phyloP scores from a whole-genome alignment of 1,140 invertebrate genomes.

The Penaeus indicus region DNA sequence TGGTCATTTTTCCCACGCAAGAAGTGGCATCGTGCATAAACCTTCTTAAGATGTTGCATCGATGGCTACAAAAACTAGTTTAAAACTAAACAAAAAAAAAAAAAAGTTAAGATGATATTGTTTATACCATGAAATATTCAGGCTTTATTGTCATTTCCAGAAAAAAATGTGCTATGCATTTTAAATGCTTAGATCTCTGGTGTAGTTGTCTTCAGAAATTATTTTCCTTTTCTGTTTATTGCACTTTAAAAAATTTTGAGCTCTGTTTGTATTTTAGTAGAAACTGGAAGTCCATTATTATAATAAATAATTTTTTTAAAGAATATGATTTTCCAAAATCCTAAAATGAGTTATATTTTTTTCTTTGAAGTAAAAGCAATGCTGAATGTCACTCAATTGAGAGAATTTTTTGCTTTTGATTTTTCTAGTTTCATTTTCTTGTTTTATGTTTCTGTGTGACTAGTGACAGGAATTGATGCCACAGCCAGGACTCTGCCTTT shows the following conservation, averaged over 20 bases:
- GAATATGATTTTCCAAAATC: neutral
- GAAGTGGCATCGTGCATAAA: slow-evolving; percentile 51
- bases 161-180: slow-evolving; percentile 54
- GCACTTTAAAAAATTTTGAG: slow-evolving; percentile 46
- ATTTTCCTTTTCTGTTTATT: slow-evolving; percentile 12
- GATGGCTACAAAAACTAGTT: slow-evolving; percentile 45
- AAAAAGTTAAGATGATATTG: neutral
- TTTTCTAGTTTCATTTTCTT: too few species aligned
- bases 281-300: slow-evolving; percentile 25
- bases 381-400: too few species aligned
- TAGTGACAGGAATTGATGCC: too few species aligned
- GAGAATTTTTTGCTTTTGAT: too few species aligned
- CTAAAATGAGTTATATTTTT: neutral
- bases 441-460: too few species aligned
- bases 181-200: slow-evolving; percentile 59
- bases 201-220: slow-evolving; percentile 51
- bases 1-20: slow-evolving; percentile 48
- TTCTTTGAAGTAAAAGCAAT: too few species aligned
- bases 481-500: too few species aligned
- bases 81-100: slow-evolving; percentile 34
- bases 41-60: slow-evolving; percentile 43
- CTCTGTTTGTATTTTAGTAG: slow-evolving; percentile 45
- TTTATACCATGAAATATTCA: slow-evolving; percentile 52
- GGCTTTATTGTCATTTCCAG: slow-evolving; percentile 55
- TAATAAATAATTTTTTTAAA: slow-evolving; percentile 3